Percentiles rank a stretch among this genome's conserved stretches.
phyloP scores from a whole-genome alignment of 2,113 vertebrate genomes.

The Hippolais icterina region DNA sequence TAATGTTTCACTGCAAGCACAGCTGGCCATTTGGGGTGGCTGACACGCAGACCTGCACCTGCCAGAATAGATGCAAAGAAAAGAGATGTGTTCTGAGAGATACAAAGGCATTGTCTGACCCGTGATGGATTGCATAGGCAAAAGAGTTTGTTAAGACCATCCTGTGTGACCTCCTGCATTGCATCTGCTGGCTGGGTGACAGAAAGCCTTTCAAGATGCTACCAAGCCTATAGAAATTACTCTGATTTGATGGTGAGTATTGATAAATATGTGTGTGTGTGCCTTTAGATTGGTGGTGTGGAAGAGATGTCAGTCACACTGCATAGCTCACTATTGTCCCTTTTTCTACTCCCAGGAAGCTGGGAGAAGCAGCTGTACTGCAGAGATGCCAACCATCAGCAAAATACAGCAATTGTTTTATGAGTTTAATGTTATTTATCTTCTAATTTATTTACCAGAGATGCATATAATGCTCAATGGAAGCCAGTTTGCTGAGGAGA shows the following conservation, averaged over 20 bases:
- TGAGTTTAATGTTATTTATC: conserved; percentile 40
- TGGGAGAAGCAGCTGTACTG: conserved; percentile 34
- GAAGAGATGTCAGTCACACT: neutral
- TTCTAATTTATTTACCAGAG: conserved; percentile 36
- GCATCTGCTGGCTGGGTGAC: neutral
- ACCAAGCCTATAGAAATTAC: neutral
- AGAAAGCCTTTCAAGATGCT: neutral
- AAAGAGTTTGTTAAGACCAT: neutral
- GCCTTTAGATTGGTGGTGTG: neutral
- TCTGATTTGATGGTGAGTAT: neutral
- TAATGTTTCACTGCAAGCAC: neutral
- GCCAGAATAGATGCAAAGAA: neutral
- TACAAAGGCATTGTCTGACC: neutral
- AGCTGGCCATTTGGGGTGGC: neutral
- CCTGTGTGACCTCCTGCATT: neutral
- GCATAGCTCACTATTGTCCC: conserved; percentile 29
- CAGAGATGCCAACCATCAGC: conserved; percentile 40
- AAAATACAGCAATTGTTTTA: conserved; percentile 59
- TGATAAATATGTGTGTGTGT: neutral
- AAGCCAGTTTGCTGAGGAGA: neutral
- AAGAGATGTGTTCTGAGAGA: neutral
- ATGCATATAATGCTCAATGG: neutral
- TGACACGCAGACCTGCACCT: neutral
- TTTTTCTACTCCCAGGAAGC: conserved; percentile 12
- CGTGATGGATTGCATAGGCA: rapidly evolving